These are phyloP conservation scores for Stigmatopora argus DNA, from an alignment of 2,113 vertebrate genomes.

Conservation along the genomic window DNA sequence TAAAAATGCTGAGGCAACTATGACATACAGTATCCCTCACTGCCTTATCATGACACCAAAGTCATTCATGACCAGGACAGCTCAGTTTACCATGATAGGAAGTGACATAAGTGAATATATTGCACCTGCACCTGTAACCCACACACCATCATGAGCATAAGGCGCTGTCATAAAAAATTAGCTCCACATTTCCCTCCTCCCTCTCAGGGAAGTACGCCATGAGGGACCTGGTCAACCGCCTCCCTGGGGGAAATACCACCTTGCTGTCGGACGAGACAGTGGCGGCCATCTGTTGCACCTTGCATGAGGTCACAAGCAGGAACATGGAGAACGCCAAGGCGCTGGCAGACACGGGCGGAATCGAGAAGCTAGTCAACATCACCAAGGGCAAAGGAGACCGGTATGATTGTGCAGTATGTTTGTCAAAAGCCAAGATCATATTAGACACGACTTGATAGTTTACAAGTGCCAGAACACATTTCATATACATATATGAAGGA, in stretches of 20 bases:
- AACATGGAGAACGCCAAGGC: constrained; percentile 99
- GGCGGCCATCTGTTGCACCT: constrained; percentile 91
- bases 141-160: not conserved
- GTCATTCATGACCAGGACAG: not conserved
- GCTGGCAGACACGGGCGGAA: constrained; percentile 89
- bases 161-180: not conserved
- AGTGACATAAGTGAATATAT: not conserved
- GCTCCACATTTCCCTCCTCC: constrained; percentile 3
- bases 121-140: not conserved
- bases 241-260: constrained; percentile 82
- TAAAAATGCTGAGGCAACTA: too few relatives aligned
- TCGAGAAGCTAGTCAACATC: constrained; percentile 97
- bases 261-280: constrained; percentile 89
- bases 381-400: constrained; percentile 93
- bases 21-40: not conserved
- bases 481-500: too few relatives aligned
- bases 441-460: not conserved
- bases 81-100: not conserved
- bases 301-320: constrained; percentile 96
- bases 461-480: not conserved
- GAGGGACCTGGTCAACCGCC: constrained; percentile 93
- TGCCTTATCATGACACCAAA: not conserved
- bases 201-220: constrained; percentile 90
- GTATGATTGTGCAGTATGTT: constrained; percentile 49
- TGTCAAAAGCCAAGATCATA: not conserved